Conservation (phyloP, 2,797 vertebrate species). For the Mormyrops boulengeri region DNA sequence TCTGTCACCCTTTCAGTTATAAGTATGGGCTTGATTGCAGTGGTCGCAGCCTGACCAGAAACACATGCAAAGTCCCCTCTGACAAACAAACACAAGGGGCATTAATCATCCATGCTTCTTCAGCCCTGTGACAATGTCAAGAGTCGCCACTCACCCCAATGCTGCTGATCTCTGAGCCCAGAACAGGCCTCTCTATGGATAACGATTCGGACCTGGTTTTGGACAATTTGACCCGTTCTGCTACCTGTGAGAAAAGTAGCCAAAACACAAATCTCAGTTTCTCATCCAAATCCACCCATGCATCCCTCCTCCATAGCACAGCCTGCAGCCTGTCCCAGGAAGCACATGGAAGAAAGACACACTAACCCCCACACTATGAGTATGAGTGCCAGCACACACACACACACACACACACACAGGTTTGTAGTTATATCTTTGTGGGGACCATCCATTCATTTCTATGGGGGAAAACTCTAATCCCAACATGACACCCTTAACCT, state of each 20-base stretch:
- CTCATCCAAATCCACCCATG: background rate
- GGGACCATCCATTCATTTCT: too few relatives aligned
- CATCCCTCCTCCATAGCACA: background rate
- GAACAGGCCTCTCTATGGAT: constrained; percentile 71
- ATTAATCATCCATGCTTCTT: background rate
- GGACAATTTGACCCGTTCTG: constrained; percentile 77
- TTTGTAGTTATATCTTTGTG: too few relatives aligned
- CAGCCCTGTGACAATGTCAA: background rate
- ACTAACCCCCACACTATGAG: background rate
- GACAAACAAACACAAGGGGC: background rate
- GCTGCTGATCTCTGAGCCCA: constrained; percentile 81
- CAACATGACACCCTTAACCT: too few relatives aligned
- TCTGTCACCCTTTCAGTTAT: background rate
- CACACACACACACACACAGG: too few relatives aligned
- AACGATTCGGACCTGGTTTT: constrained; percentile 78
- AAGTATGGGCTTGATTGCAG: background rate
- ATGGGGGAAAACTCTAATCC: too few relatives aligned
- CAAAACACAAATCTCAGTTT: constrained; percentile 22
- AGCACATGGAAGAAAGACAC: background rate
- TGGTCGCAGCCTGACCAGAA: background rate
- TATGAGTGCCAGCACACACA: background rate
- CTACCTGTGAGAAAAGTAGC: constrained; percentile 59
- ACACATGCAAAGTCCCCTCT: background rate
- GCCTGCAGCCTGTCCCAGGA: background rate
- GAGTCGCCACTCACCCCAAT: constrained; percentile 63